phyloP scores from a whole-genome alignment of 2,888 invertebrate genomes.

The Oscheius sp. region DNA sequence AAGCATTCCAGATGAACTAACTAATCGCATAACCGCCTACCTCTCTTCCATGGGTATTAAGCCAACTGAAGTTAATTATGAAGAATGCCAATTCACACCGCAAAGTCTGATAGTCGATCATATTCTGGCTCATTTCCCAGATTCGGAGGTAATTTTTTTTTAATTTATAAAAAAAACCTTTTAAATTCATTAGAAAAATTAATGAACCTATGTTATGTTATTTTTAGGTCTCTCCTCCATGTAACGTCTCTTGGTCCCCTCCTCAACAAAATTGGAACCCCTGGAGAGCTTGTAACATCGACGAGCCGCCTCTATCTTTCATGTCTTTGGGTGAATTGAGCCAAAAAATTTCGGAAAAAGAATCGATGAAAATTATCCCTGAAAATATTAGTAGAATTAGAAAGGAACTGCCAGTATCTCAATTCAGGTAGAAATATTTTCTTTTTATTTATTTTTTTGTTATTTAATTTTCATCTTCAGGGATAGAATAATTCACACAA shows the following conservation, averaged over 20 bases:
- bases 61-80: constrained; percentile 65
- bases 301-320: constrained; percentile 81
- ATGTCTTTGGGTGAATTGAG: constrained; percentile 44
- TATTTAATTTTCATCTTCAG: too few relatives aligned
- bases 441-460: too few relatives aligned
- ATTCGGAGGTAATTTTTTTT: constrained; percentile 75
- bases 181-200: too few relatives aligned
- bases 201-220: too few relatives aligned
- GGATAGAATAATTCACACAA: constrained; percentile 77
- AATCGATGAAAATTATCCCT: constrained; percentile 31
- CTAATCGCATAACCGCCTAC: constrained; percentile 70
- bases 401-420: constrained; percentile 82
- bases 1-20: constrained; percentile 80
- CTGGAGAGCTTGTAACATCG: constrained; percentile 94
- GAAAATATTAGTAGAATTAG: constrained; percentile 33
- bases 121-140: constrained; percentile 77
- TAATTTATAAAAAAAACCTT: background rate
- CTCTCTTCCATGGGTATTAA: constrained; percentile 50
- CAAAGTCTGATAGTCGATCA: constrained; percentile 76
- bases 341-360: constrained; percentile 35
- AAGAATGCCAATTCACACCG: constrained; percentile 60
- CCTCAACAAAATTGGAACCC: constrained; percentile 96
- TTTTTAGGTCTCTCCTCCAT: constrained; percentile 68
- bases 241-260: constrained; percentile 94
- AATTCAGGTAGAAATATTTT: constrained; percentile 48